phyloP scores from a whole-genome alignment of 2,797 vertebrate genomes.

The Pangasius djambal region DNA sequence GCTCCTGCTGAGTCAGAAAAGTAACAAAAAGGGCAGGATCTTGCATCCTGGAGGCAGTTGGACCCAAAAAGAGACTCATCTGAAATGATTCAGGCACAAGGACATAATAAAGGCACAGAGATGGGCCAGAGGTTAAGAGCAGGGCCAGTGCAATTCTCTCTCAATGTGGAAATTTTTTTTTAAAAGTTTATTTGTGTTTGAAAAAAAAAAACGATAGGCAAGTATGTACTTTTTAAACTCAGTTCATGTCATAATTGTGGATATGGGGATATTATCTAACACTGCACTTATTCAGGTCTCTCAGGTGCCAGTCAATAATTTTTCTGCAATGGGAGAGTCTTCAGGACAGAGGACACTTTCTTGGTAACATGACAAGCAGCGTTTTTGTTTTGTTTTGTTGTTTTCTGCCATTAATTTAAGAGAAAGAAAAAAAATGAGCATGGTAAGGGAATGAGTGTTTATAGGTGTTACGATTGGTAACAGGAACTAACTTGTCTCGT shows the following conservation, averaged over 20 bases:
- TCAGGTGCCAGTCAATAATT: background rate
- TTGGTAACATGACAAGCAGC: background rate
- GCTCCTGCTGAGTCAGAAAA: slow-evolving; percentile 22
- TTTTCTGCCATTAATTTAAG: background rate
- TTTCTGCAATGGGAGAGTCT: background rate
- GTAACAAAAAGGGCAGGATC: background rate
- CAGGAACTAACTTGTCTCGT: background rate
- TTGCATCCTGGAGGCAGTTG: background rate
- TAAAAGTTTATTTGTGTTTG: background rate
- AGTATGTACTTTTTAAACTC: background rate
- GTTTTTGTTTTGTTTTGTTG: background rate
- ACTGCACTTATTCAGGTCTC: background rate
- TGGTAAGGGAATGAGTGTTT: background rate
- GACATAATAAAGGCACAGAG: no score
- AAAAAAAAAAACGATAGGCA: background rate
- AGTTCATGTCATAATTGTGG: background rate
- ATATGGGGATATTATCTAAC: background rate
- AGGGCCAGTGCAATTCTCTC: background rate
- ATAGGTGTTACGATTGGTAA: no score
- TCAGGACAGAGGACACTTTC: background rate
- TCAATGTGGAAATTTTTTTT: background rate
- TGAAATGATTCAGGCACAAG: no score
- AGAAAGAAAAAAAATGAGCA: background rate
- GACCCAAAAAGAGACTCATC: background rate
- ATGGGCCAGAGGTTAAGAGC: background rate